A percentile compares a stretch with the other conserved stretches of the same genome.
Conservation (phyloP, 1,140 invertebrate species). For the Onthophagus taurus region DNA sequence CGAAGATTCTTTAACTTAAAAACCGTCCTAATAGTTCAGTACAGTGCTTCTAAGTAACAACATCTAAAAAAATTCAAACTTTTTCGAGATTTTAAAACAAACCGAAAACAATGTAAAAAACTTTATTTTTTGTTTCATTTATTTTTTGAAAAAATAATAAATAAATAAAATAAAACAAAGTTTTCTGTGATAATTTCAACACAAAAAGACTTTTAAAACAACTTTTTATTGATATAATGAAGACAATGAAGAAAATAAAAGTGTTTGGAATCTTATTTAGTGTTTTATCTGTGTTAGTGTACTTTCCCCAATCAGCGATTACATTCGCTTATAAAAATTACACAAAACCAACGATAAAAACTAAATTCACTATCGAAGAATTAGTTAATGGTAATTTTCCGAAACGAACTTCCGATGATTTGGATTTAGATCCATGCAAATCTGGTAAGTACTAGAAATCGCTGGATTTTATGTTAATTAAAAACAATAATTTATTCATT, state of each 20-base stretch:
- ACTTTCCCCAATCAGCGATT: neutral
- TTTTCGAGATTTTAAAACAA: too few species aligned
- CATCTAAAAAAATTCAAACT: too few species aligned
- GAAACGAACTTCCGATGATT: conserved; percentile 58
- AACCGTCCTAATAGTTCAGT: too few species aligned
- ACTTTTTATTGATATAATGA: neutral
- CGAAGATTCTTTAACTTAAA: neutral
- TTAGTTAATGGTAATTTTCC: conserved; percentile 53
- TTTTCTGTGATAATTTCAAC: neutral
- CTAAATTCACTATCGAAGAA: conserved; percentile 59
- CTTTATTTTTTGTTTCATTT: conserved; percentile 2
- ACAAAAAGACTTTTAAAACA: neutral
- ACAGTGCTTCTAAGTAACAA: too few species aligned
- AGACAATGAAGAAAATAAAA: neutral
- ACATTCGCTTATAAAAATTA: too few species aligned
- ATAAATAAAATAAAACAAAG: neutral
- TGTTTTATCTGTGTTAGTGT: conserved; percentile 1
- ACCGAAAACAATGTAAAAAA: too few species aligned
- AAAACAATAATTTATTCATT: neutral
- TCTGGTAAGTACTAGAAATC: conserved; percentile 50
- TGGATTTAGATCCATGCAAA: conserved; percentile 78
- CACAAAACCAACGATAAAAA: conserved; percentile 25
- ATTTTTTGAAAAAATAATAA: neutral
- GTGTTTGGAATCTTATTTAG: neutral
- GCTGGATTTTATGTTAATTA: neutral